Evolutionary conservation across 2,113 vertebrate genomes (phyloP).

Genomic region (Morone chrysops): DNA sequence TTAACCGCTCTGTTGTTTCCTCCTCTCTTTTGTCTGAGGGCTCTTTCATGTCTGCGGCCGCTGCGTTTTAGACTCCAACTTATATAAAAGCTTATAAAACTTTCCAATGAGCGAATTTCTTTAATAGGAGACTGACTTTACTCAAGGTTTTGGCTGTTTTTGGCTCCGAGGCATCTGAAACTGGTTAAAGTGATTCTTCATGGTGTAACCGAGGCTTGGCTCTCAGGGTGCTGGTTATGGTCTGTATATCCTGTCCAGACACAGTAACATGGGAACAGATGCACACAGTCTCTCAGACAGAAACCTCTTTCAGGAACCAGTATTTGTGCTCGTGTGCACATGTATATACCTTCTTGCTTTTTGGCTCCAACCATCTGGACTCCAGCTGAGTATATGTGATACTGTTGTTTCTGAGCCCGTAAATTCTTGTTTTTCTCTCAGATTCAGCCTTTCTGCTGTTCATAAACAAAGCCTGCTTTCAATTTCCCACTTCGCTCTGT

Average conservation of each 20-base stretch:
- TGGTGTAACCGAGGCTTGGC: constrained; percentile 53
- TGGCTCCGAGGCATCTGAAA: constrained; percentile 47
- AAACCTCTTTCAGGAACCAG: background rate
- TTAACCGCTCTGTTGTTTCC: constrained; percentile 15
- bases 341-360: background rate
- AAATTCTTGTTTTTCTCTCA: constrained; percentile 60
- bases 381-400: constrained; percentile 63
- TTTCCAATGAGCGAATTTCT: constrained; percentile 56
- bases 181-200: constrained; percentile 34
- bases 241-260: constrained; percentile 61
- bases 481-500: constrained; percentile 42
- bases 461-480: constrained; percentile 63
- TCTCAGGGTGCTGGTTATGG: constrained; percentile 50
- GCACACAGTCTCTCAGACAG: constrained; percentile 20
- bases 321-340: background rate
- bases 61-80: background rate
- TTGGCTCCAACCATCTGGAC: constrained; percentile 57
- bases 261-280: constrained; percentile 52
- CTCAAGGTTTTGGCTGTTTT: constrained; percentile 40
- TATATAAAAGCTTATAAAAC: constrained; percentile 48
- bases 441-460: constrained; percentile 27
- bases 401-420: constrained; percentile 49
- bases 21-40: constrained; percentile 34
- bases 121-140: constrained; percentile 42
- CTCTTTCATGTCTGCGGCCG: constrained; percentile 43